These are phyloP conservation scores for Atta colombica DNA, from an alignment of 1,140 invertebrate genomes.

Conservation along the genomic window DNA sequence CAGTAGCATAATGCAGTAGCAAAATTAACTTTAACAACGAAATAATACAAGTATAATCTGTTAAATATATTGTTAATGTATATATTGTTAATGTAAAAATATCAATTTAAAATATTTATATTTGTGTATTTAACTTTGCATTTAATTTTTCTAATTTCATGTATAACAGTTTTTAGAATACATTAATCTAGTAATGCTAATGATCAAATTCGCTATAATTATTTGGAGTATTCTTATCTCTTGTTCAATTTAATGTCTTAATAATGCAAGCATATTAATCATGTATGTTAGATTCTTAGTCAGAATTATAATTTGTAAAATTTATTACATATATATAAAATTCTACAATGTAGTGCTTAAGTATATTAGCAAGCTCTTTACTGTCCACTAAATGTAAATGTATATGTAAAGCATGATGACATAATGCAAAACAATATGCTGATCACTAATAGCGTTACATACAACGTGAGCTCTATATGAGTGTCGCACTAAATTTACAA, in stretches of 20 bases:
- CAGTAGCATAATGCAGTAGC: no score
- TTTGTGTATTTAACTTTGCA: no score
- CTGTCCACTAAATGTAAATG: neutral
- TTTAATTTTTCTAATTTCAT: no score
- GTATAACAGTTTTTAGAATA: no score
- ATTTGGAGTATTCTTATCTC: neutral
- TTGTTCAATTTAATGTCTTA: neutral
- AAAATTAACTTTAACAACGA: no score
- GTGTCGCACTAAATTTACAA: conserved; percentile 17
- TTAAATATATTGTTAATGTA: no score
- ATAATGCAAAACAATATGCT: neutral
- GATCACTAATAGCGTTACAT: neutral
- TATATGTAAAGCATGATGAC: neutral
- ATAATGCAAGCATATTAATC: neutral
- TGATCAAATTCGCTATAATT: no score
- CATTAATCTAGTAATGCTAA: no score
- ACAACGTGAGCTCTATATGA: neutral
- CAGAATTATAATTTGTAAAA: neutral
- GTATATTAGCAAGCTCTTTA: neutral
- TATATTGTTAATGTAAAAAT: no score
- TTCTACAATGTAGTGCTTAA: neutral
- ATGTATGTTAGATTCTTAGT: neutral
- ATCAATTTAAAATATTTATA: no score
- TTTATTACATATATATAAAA: neutral
- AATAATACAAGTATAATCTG: no score